phyloP scores from a whole-genome alignment of 2,888 invertebrate species.

The Cerastoderma edule region DNA sequence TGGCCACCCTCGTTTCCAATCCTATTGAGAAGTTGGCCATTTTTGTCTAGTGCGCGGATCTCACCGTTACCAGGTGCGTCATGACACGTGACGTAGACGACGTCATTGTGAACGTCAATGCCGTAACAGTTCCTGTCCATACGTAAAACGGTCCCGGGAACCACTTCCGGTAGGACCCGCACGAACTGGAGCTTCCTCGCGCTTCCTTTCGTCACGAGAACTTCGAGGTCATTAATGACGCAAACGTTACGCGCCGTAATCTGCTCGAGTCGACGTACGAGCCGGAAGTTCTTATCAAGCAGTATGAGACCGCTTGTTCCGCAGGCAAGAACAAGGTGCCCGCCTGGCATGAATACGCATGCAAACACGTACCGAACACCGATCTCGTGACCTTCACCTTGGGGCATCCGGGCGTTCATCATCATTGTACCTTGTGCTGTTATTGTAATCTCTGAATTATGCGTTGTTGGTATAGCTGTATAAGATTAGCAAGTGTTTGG shows the following conservation, averaged over 20 bases:
- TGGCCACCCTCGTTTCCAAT: background rate
- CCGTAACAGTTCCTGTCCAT: slow-evolving; percentile 11
- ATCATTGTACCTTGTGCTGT: too few relatives aligned
- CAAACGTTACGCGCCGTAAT: background rate
- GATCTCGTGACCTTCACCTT: background rate
- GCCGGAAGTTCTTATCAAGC: background rate
- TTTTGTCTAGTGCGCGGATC: background rate
- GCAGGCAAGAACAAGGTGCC: background rate
- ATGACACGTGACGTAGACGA: slow-evolving; percentile 5
- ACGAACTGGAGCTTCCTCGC: background rate
- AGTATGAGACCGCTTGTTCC: background rate
- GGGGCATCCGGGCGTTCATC: too few relatives aligned
- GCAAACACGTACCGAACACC: background rate
- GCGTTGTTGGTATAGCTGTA: too few relatives aligned
- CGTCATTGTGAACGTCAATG: background rate
- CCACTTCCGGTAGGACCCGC: background rate
- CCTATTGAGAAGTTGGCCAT: background rate
- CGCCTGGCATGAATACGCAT: background rate
- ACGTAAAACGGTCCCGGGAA: background rate
- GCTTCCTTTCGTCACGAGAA: background rate
- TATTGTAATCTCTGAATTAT: too few relatives aligned
- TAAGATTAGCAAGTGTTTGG: too few relatives aligned
- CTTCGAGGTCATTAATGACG: background rate
- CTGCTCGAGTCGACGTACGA: background rate
- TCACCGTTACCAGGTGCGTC: background rate